A percentile compares a stretch with the other conserved stretches of the same genome.
Conservation (phyloP, 2,113 vertebrate genomes). For the Spermophilus dauricus region DNA sequence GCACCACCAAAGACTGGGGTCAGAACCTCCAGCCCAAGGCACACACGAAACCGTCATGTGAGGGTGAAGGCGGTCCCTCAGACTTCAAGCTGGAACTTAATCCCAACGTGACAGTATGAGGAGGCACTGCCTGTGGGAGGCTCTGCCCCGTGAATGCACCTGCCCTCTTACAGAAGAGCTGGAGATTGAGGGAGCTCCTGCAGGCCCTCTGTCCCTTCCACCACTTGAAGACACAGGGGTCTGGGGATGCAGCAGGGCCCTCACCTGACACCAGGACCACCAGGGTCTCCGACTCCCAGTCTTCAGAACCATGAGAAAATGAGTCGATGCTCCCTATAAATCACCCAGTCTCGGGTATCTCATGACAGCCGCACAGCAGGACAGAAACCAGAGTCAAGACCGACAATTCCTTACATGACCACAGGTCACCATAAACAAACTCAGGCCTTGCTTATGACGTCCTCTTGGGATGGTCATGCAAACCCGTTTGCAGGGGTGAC, state of each 20-base stretch:
- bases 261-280: too few relatives aligned
- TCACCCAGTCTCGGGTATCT: not conserved
- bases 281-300: too few relatives aligned
- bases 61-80: too few relatives aligned
- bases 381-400: not conserved
- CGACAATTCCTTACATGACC: too few relatives aligned
- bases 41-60: too few relatives aligned
- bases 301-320: not conserved
- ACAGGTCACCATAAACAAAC: not conserved
- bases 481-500: not conserved
- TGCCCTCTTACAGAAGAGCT: not conserved
- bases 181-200: not conserved
- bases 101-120: too few relatives aligned
- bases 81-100: not conserved
- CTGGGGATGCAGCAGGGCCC: not conserved
- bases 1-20: too few relatives aligned
- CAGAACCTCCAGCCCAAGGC: too few relatives aligned
- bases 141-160: not conserved
- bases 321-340: not conserved
- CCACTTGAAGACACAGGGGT: fast-evolving
- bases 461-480: not conserved
- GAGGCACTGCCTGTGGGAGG: not conserved
- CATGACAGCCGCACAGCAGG: not conserved
- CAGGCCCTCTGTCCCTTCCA: not conserved
- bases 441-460: not conserved